Base-by-base conservation (phyloP, 2,888 invertebrate genomes). In the Diaprepes abbreviatus region DNA sequence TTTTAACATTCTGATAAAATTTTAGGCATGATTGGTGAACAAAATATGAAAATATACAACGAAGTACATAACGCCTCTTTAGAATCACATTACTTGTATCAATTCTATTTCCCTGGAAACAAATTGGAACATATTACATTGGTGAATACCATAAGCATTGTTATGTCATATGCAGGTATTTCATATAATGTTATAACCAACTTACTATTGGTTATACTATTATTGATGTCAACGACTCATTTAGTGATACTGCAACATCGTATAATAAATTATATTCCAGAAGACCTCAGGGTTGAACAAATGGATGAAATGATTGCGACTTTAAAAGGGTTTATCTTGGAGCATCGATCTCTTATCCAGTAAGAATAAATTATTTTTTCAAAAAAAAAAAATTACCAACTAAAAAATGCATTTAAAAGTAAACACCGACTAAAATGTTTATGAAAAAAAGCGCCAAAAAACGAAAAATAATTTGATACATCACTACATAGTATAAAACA, bases 61-160 rank as follows among this genome's bases (percentile, higher is more conserved):
- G 9, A 14, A 31, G 3, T 19, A 1, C 7, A 48, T 16, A 66
- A 66, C 12, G 28, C n/a, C 4, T 14, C 66, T 0, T 7, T 58
- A 21, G 66, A 66, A 24, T 7, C 58, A 19, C 66, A 66, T 38
- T 45, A 48, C 10, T 48, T 66, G 58, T 66, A 66, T 36, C 66
- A 57, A 14, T 31, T 38, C 7, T 19, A 48, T 6, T 48, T 66
- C 1, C 66, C 66, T 0, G 17, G 33, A 33, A 50, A 58, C n/a
- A 57, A 48, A 66, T 14, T 28, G n/a, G 40, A 66, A 17, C 66
- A 66, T 21, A 1, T 48, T 3, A 9, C 36, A 10, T 57, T 45
- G 57, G 10, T 14, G 3, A 12, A 45, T 58, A 21, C 36, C 3
- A 35, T 50, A 10, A 16, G 17, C 48, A 66, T 33, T 16, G 12